A percentile compares a stretch with the other conserved stretches of the same genome.
These are phyloP conservation scores for Andrena bucephala DNA, from an alignment of 2,888 invertebrate species.

Conservation along the genomic window DNA sequence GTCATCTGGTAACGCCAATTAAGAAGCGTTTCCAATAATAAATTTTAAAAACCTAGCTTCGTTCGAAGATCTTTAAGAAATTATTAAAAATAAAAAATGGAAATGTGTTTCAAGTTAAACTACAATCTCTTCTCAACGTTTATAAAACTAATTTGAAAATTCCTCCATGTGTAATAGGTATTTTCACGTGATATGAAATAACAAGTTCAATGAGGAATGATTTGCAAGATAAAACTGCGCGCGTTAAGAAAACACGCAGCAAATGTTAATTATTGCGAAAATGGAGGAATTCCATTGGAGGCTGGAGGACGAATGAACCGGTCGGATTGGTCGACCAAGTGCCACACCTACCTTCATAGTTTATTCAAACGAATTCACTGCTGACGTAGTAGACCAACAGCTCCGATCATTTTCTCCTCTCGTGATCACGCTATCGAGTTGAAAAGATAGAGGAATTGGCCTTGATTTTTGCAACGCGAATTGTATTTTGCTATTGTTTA, in stretches of 20 bases:
- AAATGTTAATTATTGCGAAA: constrained; percentile 24
- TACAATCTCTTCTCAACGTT: not conserved
- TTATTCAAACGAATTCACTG: constrained; percentile 68
- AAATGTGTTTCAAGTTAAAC: too few relatives aligned
- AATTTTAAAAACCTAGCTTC: too few relatives aligned
- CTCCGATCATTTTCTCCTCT: constrained; percentile 32
- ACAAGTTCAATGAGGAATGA: constrained; percentile 13
- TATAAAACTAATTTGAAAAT: constrained; percentile 4
- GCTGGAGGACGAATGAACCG: constrained; percentile 80
- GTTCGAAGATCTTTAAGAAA: too few relatives aligned
- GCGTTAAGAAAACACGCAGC: constrained; percentile 24
- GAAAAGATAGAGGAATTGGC: not conserved
- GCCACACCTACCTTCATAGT: constrained; percentile 83
- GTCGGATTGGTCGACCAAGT: constrained; percentile 82
- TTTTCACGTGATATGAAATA: not conserved
- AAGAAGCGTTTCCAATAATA: too few relatives aligned
- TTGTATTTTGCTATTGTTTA: too few relatives aligned
- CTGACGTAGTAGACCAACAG: constrained; percentile 52
- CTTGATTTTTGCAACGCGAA: constrained; percentile 14
- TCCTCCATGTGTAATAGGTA: not conserved
- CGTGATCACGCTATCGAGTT: constrained; percentile 19
- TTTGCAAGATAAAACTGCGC: not conserved
- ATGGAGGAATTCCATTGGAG: constrained; percentile 58
- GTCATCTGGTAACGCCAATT: too few relatives aligned
- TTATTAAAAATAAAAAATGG: too few relatives aligned